A percentile compares a stretch with the other conserved stretches of the same genome.
Conservation (phyloP, 92 coral and sea anemone species). For the Galaxea fascicularis region DNA sequence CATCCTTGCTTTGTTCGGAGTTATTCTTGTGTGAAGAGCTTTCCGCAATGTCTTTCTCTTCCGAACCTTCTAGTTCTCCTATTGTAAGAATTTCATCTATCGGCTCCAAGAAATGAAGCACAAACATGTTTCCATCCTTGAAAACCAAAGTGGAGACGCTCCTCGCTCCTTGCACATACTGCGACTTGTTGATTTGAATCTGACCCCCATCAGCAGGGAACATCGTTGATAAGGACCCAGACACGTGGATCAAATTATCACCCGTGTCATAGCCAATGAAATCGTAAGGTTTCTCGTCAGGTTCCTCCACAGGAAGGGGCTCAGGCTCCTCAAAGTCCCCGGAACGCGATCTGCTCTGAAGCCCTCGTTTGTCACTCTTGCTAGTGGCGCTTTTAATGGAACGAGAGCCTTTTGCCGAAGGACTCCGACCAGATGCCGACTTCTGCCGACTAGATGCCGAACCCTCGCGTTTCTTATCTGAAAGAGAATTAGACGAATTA, state of each 20-base stretch:
- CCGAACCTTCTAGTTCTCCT: conserved; percentile 68
- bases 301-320: conserved; percentile 53
- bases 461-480: conserved; percentile 83
- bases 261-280: conserved; percentile 98
- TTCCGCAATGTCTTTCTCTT: conserved; percentile 31
- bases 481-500: neutral
- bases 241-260: conserved; percentile 89
- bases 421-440: conserved; percentile 76
- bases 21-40: conserved; percentile 22
- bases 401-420: conserved; percentile 84
- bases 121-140: conserved; percentile 91
- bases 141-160: conserved; percentile 82
- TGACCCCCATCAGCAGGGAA: conserved; percentile 97
- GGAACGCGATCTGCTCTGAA: conserved; percentile 71
- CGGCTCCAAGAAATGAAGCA: conserved; percentile 90
- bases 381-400: conserved; percentile 81
- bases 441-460: conserved; percentile 78
- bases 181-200: conserved; percentile 80
- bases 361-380: conserved; percentile 65
- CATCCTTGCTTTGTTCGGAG: conserved; percentile 30
- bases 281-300: conserved; percentile 71
- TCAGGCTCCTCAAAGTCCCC: conserved; percentile 73
- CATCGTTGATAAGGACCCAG: conserved; percentile 90
- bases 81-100: conserved; percentile 74
- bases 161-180: conserved; percentile 83